A percentile compares a stretch with the other conserved stretches of the same genome.
phyloP scores from a whole-genome alignment of 2,113 vertebrate species.

The Python bivittatus region DNA sequence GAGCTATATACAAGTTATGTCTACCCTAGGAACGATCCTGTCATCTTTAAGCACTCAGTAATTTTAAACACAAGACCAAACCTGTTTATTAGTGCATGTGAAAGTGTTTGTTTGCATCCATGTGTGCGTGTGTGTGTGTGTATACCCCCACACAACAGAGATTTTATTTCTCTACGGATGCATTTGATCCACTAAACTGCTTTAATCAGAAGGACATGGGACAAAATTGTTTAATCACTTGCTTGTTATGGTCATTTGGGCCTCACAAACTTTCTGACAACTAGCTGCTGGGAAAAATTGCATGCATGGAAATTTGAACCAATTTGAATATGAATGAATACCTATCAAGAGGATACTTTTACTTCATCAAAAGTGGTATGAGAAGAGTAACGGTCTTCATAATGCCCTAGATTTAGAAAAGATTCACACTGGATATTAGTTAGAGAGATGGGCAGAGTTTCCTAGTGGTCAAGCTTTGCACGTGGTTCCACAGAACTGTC shows the following conservation, averaged over 20 bases:
- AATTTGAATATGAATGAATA: not conserved
- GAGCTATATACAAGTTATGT: not conserved
- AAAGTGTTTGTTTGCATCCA: too few relatives aligned
- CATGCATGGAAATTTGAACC: not conserved
- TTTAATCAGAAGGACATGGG: too few relatives aligned
- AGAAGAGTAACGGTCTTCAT: not conserved
- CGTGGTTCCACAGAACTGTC: not conserved
- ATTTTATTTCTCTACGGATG: too few relatives aligned
- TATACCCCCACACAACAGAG: too few relatives aligned
- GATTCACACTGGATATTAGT: not conserved
- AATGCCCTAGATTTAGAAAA: not conserved
- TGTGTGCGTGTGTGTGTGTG: too few relatives aligned
- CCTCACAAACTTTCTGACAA: not conserved
- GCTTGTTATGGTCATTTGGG: not conserved
- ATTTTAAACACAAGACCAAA: not conserved
- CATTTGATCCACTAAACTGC: too few relatives aligned
- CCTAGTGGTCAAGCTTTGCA: not conserved
- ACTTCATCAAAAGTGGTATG: not conserved
- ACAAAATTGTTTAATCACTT: not conserved
- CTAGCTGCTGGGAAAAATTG: not conserved
- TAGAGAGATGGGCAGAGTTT: not conserved
- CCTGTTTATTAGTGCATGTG: too few relatives aligned
- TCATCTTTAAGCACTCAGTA: not conserved
- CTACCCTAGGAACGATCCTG: not conserved
- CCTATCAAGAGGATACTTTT: not conserved